Evolutionary conservation across 2,113 vertebrate species (phyloP).

Genomic region (Cyprinodon brontotheroides): DNA sequence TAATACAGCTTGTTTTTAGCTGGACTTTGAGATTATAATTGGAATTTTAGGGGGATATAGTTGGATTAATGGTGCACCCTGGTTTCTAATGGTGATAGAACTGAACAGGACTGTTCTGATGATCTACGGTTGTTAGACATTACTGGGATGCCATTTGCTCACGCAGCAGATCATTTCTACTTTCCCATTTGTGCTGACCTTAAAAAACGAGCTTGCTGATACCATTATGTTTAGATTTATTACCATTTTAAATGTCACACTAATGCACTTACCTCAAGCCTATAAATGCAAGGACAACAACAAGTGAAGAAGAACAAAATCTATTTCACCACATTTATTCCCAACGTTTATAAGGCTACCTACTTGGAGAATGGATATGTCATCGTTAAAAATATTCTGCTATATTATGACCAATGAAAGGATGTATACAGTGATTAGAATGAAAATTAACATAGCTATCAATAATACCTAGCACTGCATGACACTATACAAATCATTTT

Average conservation of each 20-base stretch:
- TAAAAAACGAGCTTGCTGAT: conserved; percentile 20
- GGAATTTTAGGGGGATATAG: neutral
- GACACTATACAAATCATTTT: neutral
- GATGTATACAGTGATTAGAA: neutral
- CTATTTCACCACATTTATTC: conserved; percentile 13
- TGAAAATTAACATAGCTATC: neutral
- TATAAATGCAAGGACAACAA: conserved; percentile 9
- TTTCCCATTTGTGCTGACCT: conserved; percentile 38
- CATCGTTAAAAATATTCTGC: neutral
- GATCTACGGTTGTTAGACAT: conserved; percentile 7
- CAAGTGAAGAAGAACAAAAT: conserved; percentile 14
- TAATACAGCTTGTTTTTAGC: neutral
- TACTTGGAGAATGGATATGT: neutral
- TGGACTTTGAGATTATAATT: neutral
- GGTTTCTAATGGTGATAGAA: neutral
- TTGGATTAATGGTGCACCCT: neutral
- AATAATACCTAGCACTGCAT: neutral
- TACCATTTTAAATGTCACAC: conserved; percentile 10
- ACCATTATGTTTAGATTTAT: conserved; percentile 33
- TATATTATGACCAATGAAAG: neutral
- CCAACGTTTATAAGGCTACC: neutral
- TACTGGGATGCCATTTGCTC: conserved; percentile 10
- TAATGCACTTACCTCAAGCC: conserved; percentile 29
- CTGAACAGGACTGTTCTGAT: neutral
- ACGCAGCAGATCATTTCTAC: conserved; percentile 31